Evolutionary conservation across 2,113 vertebrate species (phyloP), one percentile per base, ranked within the genome.

Genomic region (Sander lucioperca): DNA sequence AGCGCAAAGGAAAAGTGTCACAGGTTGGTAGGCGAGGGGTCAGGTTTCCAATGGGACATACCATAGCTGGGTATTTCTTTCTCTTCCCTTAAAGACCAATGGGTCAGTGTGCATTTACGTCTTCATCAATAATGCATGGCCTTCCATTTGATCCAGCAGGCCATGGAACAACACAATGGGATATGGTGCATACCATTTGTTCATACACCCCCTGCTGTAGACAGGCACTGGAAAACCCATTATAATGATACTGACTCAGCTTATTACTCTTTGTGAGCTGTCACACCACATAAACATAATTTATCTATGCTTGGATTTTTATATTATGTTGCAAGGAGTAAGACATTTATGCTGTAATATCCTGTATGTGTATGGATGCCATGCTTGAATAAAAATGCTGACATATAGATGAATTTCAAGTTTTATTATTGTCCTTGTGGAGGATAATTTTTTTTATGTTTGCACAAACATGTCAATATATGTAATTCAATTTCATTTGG

Each of bases 81-180:
- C 11, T 73, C 11, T 6, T 5, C 25, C 74, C 68, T 62, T 19
- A 50, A 43, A 87, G 67, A 89, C 75, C 79, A 18, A 1, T 45
- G 59, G 83, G 69, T 90, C 84, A 91, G 63, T 79, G 65, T 88
- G 83, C 93, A 88, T 91, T 93, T 75, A 84, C 30, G n/a, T 56
- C 79, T 47, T 51, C 76, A 92, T 95, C 59, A 94, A 91, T 92
- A 90, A 94, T 94, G 77, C 54, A 94, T 72, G 65, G 11, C 5
- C 19, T 54, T 93, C 83, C 89, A 89, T 93, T 90, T 88, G 73
- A 94, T 74, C 78, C 88, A 70, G 83, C 64, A 45, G 36, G 62
- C 80, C 74, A 15, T 75, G 68, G 74, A 90, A 89, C 72, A 76
- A 81, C 87, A 74, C 80, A 86, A 68, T 69, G 67, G 70, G 69